Conservation (phyloP, 2,113 vertebrate species). For the Syrmaticus mikado region DNA sequence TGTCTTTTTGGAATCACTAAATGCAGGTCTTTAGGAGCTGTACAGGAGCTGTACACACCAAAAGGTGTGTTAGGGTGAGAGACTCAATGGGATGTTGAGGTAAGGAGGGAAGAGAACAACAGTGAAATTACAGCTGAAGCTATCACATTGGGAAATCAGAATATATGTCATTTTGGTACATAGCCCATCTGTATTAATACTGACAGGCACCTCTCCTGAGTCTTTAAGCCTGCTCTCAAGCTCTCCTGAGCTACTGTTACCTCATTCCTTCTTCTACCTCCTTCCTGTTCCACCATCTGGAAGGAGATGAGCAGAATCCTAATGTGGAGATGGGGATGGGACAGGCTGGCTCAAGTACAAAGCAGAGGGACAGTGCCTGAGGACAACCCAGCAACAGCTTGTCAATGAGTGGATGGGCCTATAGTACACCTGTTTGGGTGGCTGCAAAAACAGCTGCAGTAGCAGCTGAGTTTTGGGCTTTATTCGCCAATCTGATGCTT, state of each 20-base stretch:
- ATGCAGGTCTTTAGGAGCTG: not conserved
- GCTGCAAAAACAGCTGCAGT: not conserved
- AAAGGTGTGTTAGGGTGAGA: not conserved
- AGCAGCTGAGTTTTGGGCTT: not conserved
- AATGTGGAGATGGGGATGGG: accelerated
- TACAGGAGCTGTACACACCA: not conserved
- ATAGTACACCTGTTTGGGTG: not conserved
- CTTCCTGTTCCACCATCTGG: not conserved
- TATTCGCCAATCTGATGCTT: not conserved
- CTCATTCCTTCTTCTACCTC: not conserved
- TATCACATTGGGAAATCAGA: not conserved
- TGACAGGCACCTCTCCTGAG: not conserved
- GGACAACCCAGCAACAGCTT: not conserved
- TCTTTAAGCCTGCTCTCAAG: not conserved
- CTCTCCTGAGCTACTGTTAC: not conserved
- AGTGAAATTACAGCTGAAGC: not conserved
- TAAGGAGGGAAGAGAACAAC: not conserved
- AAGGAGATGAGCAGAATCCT: not conserved
- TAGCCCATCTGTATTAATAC: not conserved
- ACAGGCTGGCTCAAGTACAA: not conserved
- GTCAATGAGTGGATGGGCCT: too few species aligned
- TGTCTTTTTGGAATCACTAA: not conserved
- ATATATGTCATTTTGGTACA: not conserved
- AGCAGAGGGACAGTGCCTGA: not conserved
- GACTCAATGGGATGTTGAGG: accelerated